Percentiles rank a stretch among this genome's conserved stretches.
Conservation (phyloP, 2,797 vertebrate species). For the Chelidonichthys spinosus region DNA sequence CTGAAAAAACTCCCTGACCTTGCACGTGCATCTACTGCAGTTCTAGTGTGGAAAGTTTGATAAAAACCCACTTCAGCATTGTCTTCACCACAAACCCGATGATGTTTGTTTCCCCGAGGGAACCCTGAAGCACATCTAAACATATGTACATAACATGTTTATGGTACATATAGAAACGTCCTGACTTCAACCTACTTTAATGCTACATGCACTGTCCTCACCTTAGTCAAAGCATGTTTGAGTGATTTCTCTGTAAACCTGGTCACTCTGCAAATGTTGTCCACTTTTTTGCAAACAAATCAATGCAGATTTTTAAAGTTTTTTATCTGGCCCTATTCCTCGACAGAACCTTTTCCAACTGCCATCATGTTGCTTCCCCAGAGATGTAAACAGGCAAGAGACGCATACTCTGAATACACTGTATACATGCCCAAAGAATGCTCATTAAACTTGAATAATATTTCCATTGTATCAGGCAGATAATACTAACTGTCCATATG, state of each 20-base stretch:
- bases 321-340: not conserved
- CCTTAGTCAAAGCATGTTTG: conserved; percentile 15
- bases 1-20: not conserved
- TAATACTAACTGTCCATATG: too few relatives aligned
- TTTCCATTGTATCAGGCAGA: not conserved
- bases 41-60: conserved; percentile 54
- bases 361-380: not conserved
- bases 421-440: not conserved
- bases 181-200: conserved; percentile 24
- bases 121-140: conserved; percentile 25
- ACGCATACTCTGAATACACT: not conserved
- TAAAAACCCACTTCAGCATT: conserved; percentile 50
- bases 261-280: not conserved
- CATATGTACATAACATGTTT: not conserved
- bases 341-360: not conserved
- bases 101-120: conserved; percentile 22
- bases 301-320: not conserved
- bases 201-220: not conserved
- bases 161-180: conserved; percentile 11
- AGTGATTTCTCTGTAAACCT: not conserved
- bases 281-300: not conserved
- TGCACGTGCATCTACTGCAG: conserved; percentile 5
- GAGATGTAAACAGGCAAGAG: not conserved
- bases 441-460: not conserved
- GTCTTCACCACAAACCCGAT: conserved; percentile 46